Base-by-base conservation (phyloP, 2,113 vertebrate species). In the Cygnus buccinator region DNA sequence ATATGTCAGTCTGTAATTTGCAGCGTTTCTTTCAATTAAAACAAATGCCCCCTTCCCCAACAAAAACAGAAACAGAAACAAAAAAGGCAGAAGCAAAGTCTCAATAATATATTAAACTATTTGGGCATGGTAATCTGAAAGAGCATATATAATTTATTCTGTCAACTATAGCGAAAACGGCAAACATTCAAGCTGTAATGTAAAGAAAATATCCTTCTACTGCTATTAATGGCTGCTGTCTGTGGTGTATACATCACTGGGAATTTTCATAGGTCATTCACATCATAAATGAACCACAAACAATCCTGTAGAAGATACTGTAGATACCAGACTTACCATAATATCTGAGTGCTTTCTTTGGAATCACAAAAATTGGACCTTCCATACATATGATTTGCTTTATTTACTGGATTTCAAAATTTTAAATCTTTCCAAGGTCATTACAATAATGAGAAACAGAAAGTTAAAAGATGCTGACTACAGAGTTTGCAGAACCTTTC, bases 181-280 rank as follows among this genome's bases (percentile, higher is more conserved):
- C 62, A 70, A 94, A 93, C 81, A 91, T 78, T 93, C 84, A 88
- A 35, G 94, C 91, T 94, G 9, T 93, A 87, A 95, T 84, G 95
- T 70, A 85, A 83, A 80, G 90, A 71, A 88, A 89, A 94, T 83
- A 94, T 41, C 93, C 91, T 91, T 90, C 90, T 87, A 25, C 59
- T 46, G 74, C 95, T 87, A 14, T 85, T 94, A 96, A 92, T 74
- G 8, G 84, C 28, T 88, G 87, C 54, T 96, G 79, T 62, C 92
- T 82, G 92, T 81, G 33, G 65, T 17, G 2, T n/a, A 31, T 84
- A 92, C 84, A 50, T 83, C 78, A 59, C 43, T 89, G 29, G 72
- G 84, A 75, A 87, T 70, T 96, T 75, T 89, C 52, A 82, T 87
- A 89, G 95, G 88, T 82, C 39, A 75, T 95, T 73, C 50, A 4